A percentile compares a stretch with the other conserved stretches of the same genome.
phyloP scores from a whole-genome alignment of 2,797 vertebrate species.

The Cossypha heuglini region DNA sequence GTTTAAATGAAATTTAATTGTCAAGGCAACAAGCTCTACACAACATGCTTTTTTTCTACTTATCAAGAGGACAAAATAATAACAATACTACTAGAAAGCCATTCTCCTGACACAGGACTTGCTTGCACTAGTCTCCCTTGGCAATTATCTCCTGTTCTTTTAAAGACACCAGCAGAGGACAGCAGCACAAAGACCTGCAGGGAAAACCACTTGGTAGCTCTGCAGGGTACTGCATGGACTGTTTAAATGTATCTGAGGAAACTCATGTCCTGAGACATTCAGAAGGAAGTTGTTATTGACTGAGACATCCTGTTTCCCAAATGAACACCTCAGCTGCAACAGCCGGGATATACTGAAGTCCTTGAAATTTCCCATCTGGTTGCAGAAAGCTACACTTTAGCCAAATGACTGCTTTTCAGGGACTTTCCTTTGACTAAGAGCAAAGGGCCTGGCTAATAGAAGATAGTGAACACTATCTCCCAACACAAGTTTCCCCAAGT shows the following conservation, averaged over 20 bases:
- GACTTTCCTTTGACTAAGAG: neutral
- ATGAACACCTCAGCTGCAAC: neutral
- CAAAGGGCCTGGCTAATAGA: neutral
- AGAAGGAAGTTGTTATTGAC: neutral
- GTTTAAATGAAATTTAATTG: neutral
- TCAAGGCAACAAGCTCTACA: neutral
- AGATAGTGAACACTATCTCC: neutral
- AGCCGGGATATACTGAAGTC: neutral
- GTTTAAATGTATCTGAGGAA: neutral
- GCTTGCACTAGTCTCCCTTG: neutral
- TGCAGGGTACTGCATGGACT: neutral
- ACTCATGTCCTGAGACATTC: rapidly evolving
- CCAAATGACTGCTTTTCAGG: neutral
- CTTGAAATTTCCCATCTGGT: neutral
- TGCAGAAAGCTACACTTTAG: neutral
- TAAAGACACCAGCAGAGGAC: neutral
- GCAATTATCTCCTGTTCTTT: neutral
- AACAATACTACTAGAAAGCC: neutral
- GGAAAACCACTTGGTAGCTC: neutral
- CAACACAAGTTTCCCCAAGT: neutral
- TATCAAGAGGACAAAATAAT: neutral
- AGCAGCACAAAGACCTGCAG: neutral
- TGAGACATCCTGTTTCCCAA: neutral
- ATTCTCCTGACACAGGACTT: neutral
- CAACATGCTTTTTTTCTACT: neutral